Evolutionary conservation across 2,888 invertebrate genomes (phyloP).

Genomic region (Lamellibrachia satsuma): DNA sequence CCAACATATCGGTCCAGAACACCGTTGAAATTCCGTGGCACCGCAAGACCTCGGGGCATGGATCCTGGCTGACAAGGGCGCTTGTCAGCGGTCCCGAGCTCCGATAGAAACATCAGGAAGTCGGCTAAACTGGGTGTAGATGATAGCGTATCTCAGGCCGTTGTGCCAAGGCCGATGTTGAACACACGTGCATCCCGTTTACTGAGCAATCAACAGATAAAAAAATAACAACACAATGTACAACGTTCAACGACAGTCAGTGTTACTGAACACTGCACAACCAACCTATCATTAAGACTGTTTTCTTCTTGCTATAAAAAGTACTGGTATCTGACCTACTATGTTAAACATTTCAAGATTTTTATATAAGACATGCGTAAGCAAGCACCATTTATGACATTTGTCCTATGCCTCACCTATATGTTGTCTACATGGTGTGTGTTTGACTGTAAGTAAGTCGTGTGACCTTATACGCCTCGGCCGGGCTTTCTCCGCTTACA

Average conservation of each 20-base stretch:
- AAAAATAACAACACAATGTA: not conserved
- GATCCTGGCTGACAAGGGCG: not conserved
- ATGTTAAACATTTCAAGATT: not conserved
- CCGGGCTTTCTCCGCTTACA: not conserved
- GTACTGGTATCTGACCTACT: no score
- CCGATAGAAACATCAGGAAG: not conserved
- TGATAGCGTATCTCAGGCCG: not conserved
- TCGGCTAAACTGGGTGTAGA: not conserved
- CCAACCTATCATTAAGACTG: not conserved
- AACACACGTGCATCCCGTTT: not conserved
- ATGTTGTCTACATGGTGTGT: not conserved
- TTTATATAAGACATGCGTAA: not conserved
- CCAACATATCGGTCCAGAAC: not conserved
- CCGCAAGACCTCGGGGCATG: not conserved
- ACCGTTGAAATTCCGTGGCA: not conserved
- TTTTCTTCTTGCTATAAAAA: not conserved
- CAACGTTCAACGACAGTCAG: not conserved
- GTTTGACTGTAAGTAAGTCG: not conserved
- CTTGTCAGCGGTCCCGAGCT: not conserved
- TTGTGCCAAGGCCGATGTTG: not conserved
- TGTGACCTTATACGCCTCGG: not conserved
- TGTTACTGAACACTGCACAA: not conserved
- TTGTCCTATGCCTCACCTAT: not conserved
- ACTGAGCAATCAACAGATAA: not conserved
- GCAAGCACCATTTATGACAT: not conserved